Evolutionary conservation across 2,888 invertebrate genomes (phyloP), one percentile per base, ranked within the genome.

Genomic region (Octonoba sinensis): DNA sequence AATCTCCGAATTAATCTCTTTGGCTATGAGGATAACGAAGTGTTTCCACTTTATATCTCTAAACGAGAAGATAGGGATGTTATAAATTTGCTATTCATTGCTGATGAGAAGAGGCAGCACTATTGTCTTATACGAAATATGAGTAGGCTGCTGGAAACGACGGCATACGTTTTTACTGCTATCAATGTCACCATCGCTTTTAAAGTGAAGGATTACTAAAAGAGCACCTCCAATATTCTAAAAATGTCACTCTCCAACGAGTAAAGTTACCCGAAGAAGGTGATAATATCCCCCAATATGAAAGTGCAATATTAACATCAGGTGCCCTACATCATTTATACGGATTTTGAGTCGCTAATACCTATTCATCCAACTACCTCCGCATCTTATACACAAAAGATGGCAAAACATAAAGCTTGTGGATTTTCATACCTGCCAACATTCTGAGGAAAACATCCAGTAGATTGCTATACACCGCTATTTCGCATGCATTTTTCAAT

Each of bases 351-450:
- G 20, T 6, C 66, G 3, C 13, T 66, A 13, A 49, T 24, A 13
- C 6, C 4, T 16, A 12, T 8, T 6, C 57, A 57, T 22, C 15
- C 8, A 8, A 20, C 4, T 6, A 57, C 3, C 24, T 22, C 3
- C 11, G 11, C 15, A 47, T 11, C 18, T 12, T 59, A 24, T 46
- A 66, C 66, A 3, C 11, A 49, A 24, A 49, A 66, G 24, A 24
- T 66, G 2, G 22, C 11, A 4, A 6, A 22, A 8, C 66, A 66
- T 24, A 13, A 49, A 22, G 49, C 66, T 4, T 66, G 66, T 54
- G 66, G 66, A 8, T 66, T 51, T 66, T 49, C 66, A 6, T 66
- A 66, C 22, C 3, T 66, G 2, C n/a, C n/a, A n/a, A n/a, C n/a
- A n/a, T n/a, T n/a, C n/a, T n/a, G n/a, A n/a, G n/a, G n/a, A n/a